Evolutionary conservation across 2,797 vertebrate species (phyloP).

Genomic region (Mallotus villosus): DNA sequence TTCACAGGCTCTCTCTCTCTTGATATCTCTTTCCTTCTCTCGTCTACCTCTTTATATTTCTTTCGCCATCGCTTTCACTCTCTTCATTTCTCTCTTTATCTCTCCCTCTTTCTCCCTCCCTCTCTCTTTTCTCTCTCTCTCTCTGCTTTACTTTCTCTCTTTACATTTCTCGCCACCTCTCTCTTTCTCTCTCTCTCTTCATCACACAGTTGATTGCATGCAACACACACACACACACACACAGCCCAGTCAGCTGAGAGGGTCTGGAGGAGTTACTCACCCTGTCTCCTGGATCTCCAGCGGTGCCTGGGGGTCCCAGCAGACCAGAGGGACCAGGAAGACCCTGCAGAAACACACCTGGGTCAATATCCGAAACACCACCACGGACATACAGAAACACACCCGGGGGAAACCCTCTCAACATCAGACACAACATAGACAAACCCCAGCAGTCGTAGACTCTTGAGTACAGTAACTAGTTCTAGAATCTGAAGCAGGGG

Average conservation of each 20-base stretch:
- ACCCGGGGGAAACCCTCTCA: too few relatives aligned
- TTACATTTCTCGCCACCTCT: too few relatives aligned
- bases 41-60: neutral
- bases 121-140: neutral
- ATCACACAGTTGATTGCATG: neutral
- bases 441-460: too few relatives aligned
- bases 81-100: neutral
- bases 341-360: constrained; percentile 78
- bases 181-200: neutral
- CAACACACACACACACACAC: neutral
- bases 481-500: too few relatives aligned
- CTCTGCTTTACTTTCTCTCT: neutral
- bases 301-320: constrained; percentile 87
- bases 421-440: too few relatives aligned
- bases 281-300: constrained; percentile 94
- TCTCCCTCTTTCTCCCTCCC: neutral
- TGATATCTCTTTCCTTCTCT: neutral
- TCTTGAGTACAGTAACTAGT: too few relatives aligned
- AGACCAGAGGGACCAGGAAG: constrained; percentile 91
- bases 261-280: constrained; percentile 71
- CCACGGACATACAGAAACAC: too few relatives aligned
- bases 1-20: constrained; percentile 2
- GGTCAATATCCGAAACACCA: constrained; percentile 26
- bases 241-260: neutral
- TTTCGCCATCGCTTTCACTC: neutral